Evolutionary conservation across 2,888 invertebrate genomes (phyloP), one percentile per base, ranked within the genome.

Genomic region (Papilio demoleus): DNA sequence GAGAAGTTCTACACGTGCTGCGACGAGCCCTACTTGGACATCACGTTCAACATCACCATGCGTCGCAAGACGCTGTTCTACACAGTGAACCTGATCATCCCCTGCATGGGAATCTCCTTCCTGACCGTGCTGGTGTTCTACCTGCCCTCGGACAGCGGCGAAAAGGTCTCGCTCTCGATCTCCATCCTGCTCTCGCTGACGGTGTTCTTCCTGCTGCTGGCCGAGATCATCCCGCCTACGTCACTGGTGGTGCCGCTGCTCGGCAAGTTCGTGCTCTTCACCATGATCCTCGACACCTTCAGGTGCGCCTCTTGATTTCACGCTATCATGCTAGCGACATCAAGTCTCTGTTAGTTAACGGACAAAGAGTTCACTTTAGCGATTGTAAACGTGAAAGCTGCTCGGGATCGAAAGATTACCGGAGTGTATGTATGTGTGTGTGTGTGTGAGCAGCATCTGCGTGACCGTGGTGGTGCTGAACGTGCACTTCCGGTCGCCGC

Each of bases 11-110:
- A 99, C 94, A 98, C 98, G 76, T 99, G 99, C 94, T 99, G 99
- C 92, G 97, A 97, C 85, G 98, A 98, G 93, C 98, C 98, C 71
- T 99, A 97, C 91, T 94, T 97, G 89, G 99, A 97, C 90, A 94
- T 99, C 88, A 99, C 99, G 72, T 99, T 99, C 94, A 99, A 99
- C 94, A 98, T 99, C 83, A 99, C 99, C 75, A 97, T 98, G 96
- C 94, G 98, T 79, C 94, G 98, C 78, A 98, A 98, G 93, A 98
- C 99, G 65, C 94, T 99, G 77, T 99, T 99, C 94, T 98, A 98
- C 94, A 98, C 98, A 53, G 97, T 99, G 79, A 99, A 98, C 93
- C 95, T 98, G 83, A 98, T 99, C 90, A 97, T 98, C 86, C 98
- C 98, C 73, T 99, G 98, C 88, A 97, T 99, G 95, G 98, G 98